phyloP scores from a whole-genome alignment of 2,888 invertebrate genomes.

The Scrobipalpa costella region DNA sequence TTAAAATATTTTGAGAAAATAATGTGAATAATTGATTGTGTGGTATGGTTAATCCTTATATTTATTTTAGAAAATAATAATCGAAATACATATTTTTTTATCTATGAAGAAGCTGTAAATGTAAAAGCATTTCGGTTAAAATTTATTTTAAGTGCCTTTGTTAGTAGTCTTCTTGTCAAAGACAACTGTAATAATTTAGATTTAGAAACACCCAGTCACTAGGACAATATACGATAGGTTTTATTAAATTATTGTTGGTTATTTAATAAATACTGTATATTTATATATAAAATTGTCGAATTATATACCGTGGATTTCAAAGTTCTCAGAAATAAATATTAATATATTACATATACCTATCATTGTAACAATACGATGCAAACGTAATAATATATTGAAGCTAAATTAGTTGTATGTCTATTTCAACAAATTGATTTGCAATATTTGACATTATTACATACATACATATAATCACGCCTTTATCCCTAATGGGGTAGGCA shows the following conservation, averaged over 20 bases:
- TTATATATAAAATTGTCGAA: not conserved
- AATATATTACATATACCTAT: too few relatives aligned
- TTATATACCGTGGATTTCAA: not conserved
- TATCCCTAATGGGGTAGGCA: too few relatives aligned
- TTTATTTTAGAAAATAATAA: not conserved
- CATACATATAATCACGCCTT: too few relatives aligned
- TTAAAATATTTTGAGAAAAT: too few relatives aligned
- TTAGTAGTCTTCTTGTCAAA: not conserved
- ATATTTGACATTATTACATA: too few relatives aligned
- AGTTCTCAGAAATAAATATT: too few relatives aligned
- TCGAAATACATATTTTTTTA: not conserved
- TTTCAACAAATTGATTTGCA: too few relatives aligned
- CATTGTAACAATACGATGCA: too few relatives aligned
- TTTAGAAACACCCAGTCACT: constrained; percentile 57
- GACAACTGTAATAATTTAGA: constrained; percentile 32
- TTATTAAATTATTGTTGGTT: constrained; percentile 12
- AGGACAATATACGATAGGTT: constrained; percentile 50
- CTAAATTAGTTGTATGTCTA: too few relatives aligned
- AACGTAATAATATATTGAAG: too few relatives aligned
- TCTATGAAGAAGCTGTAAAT: not conserved
- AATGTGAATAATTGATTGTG: too few relatives aligned
- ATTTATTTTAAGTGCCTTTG: constrained; percentile 10
- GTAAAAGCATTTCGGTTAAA: not conserved
- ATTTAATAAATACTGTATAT: not conserved
- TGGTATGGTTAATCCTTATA: too few relatives aligned